A percentile compares a stretch with the other conserved stretches of the same genome.
phyloP scores from a whole-genome alignment of 2,113 vertebrate genomes.

The Atlantisia rogersi region DNA sequence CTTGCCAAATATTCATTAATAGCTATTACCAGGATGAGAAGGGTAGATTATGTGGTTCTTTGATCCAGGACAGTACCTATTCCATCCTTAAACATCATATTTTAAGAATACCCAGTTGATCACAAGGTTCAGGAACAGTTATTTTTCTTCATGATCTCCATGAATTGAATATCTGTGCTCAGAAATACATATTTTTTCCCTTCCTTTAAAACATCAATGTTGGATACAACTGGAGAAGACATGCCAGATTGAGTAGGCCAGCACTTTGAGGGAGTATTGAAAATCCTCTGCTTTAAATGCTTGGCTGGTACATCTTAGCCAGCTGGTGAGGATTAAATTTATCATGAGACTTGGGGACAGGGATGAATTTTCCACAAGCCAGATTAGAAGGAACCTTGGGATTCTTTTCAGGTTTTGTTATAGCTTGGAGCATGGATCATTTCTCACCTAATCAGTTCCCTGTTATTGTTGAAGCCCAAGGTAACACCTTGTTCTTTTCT shows the following conservation, averaged over 20 bases:
- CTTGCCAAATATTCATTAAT: not conserved
- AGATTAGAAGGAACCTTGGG: not conserved
- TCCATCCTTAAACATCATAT: not conserved
- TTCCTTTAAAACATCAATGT: not conserved
- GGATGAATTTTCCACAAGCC: slow-evolving; percentile 6
- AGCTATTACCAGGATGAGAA: not conserved
- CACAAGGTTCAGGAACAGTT: not conserved
- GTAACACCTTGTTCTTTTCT: slow-evolving; percentile 40
- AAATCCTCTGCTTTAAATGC: not conserved
- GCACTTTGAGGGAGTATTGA: not conserved
- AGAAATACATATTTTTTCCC: not conserved
- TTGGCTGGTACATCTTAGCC: not conserved
- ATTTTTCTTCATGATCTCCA: not conserved
- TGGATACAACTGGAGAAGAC: not conserved
- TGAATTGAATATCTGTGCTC: not conserved
- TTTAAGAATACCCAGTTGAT: not conserved
- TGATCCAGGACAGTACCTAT: fast-evolving
- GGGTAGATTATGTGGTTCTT: not conserved
- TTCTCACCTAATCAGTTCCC: slow-evolving; percentile 34
- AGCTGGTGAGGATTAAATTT: not conserved
- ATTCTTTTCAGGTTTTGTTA: slow-evolving; percentile 1
- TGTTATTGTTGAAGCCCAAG: slow-evolving; percentile 32
- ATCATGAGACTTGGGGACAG: not conserved
- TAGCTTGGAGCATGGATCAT: not conserved
- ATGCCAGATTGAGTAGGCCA: not conserved